phyloP scores from a whole-genome alignment of 2,888 invertebrate genomes.

The Tipula unca region DNA sequence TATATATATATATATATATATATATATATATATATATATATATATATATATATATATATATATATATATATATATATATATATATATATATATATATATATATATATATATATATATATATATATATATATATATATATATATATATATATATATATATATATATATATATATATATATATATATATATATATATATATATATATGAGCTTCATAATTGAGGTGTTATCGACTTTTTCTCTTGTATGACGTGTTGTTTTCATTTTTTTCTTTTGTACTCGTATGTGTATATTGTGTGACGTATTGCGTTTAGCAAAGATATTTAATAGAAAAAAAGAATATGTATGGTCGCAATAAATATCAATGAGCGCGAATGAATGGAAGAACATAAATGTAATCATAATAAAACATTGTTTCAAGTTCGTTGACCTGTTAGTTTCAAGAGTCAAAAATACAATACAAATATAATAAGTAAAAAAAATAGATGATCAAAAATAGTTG shows the following conservation, averaged over 20 bases:
- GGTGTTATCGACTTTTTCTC: neutral
- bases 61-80: neutral
- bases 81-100: neutral
- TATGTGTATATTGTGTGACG: neutral
- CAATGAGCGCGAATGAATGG: neutral
- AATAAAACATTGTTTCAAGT: neutral
- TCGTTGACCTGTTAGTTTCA: neutral
- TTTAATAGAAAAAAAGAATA: neutral
- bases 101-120: neutral
- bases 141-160: neutral
- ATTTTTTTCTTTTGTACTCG: neutral
- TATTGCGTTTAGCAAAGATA: neutral
- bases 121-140: neutral
- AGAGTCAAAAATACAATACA: neutral
- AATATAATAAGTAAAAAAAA: neutral
- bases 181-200: neutral
- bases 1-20: neutral
- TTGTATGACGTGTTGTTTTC: neutral
- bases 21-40: neutral
- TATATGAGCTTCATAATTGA: neutral
- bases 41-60: neutral
- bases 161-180: neutral
- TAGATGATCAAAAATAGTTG: neutral
- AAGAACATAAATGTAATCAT: neutral
- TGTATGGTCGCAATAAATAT: neutral